Conservation (phyloP, 2,888 invertebrate genomes). For the Clepsis dumicolana region DNA sequence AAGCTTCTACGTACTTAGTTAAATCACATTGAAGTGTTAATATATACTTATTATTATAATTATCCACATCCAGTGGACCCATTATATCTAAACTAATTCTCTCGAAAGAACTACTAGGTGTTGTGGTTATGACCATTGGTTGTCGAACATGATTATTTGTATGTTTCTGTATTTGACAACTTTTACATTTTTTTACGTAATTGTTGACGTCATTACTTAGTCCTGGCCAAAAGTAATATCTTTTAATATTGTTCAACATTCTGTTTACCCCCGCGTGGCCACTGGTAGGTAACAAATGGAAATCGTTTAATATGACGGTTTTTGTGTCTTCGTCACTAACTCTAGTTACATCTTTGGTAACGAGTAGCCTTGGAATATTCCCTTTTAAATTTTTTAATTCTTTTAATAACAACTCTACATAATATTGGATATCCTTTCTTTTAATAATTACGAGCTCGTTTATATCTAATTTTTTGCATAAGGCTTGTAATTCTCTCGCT, state of each 20-base stretch:
- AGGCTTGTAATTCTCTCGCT: no score
- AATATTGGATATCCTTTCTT: no score
- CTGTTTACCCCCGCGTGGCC: slow-evolving; percentile 46
- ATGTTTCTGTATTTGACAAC: slow-evolving; percentile 45
- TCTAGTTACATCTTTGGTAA: slow-evolving; percentile 26
- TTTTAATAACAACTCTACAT: no score
- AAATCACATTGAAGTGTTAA: slow-evolving; percentile 46
- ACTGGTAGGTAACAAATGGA: slow-evolving; percentile 46
- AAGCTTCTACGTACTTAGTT: neutral
- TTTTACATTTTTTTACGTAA: slow-evolving; percentile 43
- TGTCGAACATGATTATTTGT: slow-evolving; percentile 18
- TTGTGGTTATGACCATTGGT: slow-evolving; percentile 45
- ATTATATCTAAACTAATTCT: slow-evolving; percentile 35
- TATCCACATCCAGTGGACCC: slow-evolving; percentile 43
- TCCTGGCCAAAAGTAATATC: slow-evolving; percentile 46
- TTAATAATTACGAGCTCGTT: no score
- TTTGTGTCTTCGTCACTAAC: slow-evolving; percentile 44
- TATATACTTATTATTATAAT: slow-evolving; percentile 42
- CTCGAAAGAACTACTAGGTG: slow-evolving; percentile 45
- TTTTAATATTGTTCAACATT: no score
- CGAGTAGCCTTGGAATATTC: no score
- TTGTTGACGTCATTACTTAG: slow-evolving; percentile 43
- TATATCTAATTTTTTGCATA: no score
- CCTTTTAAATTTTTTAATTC: no score
- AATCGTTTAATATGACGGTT: slow-evolving; percentile 45